Evolutionary conservation across 2,113 vertebrate genomes (phyloP), one percentile per base, ranked within the genome.

Genomic region (Pimephales promelas): DNA sequence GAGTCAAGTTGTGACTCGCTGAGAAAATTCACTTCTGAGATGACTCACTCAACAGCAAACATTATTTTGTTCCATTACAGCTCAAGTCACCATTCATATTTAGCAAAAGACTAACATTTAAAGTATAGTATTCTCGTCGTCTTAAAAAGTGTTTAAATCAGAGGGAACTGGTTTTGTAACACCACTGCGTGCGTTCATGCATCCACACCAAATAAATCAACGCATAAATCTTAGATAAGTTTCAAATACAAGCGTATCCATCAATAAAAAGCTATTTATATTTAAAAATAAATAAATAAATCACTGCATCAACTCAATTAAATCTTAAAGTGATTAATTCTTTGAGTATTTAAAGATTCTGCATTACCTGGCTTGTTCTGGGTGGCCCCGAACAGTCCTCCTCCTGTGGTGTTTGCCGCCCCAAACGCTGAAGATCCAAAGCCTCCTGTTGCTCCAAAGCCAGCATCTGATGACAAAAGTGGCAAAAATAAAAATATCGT

Each of bases 391-490:
- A 99, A 99, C 0, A 99, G 93, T 74, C 98, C 94, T 74, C 98
- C 94, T 47, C 97, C 96, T 0, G 95, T 94, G 86, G 92, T 97
- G 40, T 87, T 95, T 83, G 92, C 95, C 0, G 97, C 87, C 54
- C 98, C 98, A 36, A 99, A 99, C 0, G 97, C 96, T 3, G 98
- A 96, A 0, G 96, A 92, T 7, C 97, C 97, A 61, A 99, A 99
- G 0, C 96, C 97, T 10, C 96, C 96, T 0, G 95, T 83, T 0
- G 96, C 84, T 0, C 97, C 97, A 40, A 99, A 99, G 18, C 94
- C 96, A 0, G 97, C 89, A 91, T 95, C 97, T 98, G 89, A n/a
- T 91, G 86, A 87, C 10, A 90, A 84, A n/a, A 0, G n/a, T 10
- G 73, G 62, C 31, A 68, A 13, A 62, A 36, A n/a, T n/a, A n/a